phyloP scores from a whole-genome alignment of 2,113 vertebrate genomes.

The Nymphicus hollandicus region DNA sequence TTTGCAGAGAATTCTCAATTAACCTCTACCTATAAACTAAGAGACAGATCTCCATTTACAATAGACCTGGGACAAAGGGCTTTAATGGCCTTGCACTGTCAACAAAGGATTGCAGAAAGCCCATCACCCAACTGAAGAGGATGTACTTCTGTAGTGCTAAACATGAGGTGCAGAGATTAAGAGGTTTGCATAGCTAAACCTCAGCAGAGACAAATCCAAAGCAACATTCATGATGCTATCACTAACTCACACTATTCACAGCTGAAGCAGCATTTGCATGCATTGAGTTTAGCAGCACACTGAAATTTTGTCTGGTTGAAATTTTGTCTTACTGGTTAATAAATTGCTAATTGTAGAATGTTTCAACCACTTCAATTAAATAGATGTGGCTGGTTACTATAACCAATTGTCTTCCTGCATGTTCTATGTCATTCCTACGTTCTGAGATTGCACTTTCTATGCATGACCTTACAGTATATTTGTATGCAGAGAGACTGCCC shows the following conservation, averaged over 20 bases:
- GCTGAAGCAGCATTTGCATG: background rate
- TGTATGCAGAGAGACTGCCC: background rate
- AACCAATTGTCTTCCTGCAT: background rate
- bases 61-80: background rate
- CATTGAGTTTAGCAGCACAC: background rate
- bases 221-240: background rate
- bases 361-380: background rate
- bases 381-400: background rate
- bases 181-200: background rate
- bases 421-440: background rate
- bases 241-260: background rate
- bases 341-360: background rate
- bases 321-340: background rate
- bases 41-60: background rate
- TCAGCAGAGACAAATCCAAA: background rate
- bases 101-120: background rate
- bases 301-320: background rate
- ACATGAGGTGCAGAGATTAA: background rate
- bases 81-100: background rate
- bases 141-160: background rate
- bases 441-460: background rate
- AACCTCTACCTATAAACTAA: background rate
- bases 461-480: background rate
- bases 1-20: background rate
- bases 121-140: background rate